Evolutionary conservation across 2,888 invertebrate genomes (phyloP).

Genomic region (Drosophila mettleri): DNA sequence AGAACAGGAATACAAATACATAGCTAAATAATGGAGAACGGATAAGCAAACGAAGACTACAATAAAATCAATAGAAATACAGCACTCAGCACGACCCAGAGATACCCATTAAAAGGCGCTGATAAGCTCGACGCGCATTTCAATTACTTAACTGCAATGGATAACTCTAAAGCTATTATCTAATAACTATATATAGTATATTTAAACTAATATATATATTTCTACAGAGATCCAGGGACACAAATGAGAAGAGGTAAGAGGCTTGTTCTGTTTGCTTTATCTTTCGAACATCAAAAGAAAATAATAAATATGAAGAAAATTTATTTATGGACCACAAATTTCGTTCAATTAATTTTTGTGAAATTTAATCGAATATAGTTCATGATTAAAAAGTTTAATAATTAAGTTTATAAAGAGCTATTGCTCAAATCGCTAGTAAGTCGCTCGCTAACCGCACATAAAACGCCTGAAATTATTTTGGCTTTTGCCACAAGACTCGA

Average conservation of each 20-base stretch:
- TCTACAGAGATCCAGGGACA: not conserved
- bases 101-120: conserved; percentile 1
- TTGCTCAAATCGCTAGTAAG: conserved; percentile 19
- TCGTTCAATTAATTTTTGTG: not conserved
- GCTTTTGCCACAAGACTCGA: conserved; percentile 3
- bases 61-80: conserved; percentile 31
- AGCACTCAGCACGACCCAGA: not conserved
- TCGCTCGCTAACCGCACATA: not conserved
- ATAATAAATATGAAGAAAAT: not conserved
- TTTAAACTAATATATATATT: too few species aligned
- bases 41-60: conserved; percentile 15
- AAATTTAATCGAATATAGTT: not conserved
- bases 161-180: not conserved
- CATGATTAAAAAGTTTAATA: not conserved
- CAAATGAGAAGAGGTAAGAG: too few species aligned
- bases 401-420: not conserved
- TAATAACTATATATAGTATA: not conserved
- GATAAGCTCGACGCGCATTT: not conserved
- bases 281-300: not conserved
- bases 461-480: conserved; percentile 20
- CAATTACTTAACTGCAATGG: not conserved
- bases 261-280: not conserved
- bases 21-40: conserved; percentile 28
- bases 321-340: not conserved
- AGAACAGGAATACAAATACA: conserved; percentile 11